phyloP scores from a whole-genome alignment of 2,888 invertebrate species.

The Argyresthia albistria region DNA sequence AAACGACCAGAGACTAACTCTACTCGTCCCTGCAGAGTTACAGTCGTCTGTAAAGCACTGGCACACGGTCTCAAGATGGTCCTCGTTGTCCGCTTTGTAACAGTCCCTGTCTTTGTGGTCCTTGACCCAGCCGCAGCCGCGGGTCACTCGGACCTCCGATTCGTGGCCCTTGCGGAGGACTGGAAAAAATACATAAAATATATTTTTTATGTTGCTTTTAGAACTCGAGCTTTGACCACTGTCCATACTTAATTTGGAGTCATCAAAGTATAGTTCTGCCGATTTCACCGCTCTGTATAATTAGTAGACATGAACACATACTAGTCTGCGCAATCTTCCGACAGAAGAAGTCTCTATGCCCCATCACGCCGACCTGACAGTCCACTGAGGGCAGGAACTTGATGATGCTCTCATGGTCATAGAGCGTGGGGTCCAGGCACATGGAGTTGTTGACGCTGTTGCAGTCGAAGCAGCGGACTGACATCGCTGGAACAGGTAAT shows the following conservation, averaged over 20 bases:
- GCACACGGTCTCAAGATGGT: slow-evolving; percentile 75
- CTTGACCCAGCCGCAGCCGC: slow-evolving; percentile 76
- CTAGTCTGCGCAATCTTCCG: slow-evolving; percentile 79
- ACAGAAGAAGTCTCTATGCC: slow-evolving; percentile 72
- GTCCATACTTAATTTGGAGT: too few relatives aligned
- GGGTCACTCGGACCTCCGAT: slow-evolving; percentile 62
- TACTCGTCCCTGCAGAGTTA: slow-evolving; percentile 37
- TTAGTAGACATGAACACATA: slow-evolving; percentile 27
- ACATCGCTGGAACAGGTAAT: slow-evolving; percentile 46
- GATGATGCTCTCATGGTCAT: slow-evolving; percentile 38
- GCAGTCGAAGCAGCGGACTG: slow-evolving; percentile 81
- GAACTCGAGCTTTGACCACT: too few relatives aligned
- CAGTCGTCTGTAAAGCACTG: slow-evolving; percentile 76
- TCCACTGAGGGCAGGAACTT: slow-evolving; percentile 52
- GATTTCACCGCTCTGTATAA: too few relatives aligned
- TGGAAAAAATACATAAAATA: slow-evolving; percentile 16
- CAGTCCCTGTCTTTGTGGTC: slow-evolving; percentile 48
- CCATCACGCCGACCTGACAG: slow-evolving; percentile 43
- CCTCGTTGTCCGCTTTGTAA: slow-evolving; percentile 75
- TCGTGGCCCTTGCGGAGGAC: slow-evolving; percentile 50
- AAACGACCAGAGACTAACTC: neutral
- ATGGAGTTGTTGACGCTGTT: slow-evolving; percentile 79
- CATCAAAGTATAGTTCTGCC: too few relatives aligned
- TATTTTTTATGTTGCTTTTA: neutral
- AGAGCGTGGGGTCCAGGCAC: slow-evolving; percentile 72